Evolutionary conservation across 2,797 vertebrate genomes (phyloP), one percentile per base, ranked within the genome.

Genomic region (Diplodus puntazzo): DNA sequence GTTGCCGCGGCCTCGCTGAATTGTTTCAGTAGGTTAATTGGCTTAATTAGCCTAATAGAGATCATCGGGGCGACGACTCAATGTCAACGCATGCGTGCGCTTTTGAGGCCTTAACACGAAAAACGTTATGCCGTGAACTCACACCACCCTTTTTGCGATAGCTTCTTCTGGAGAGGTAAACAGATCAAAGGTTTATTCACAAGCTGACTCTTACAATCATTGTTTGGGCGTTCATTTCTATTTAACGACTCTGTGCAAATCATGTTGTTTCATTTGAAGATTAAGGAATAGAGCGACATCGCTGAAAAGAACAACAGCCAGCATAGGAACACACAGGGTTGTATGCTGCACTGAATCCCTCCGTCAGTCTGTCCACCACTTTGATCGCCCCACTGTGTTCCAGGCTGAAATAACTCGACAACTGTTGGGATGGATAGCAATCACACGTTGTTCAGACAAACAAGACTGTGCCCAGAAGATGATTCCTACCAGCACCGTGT

Each of bases 11-110:
- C 76, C 79, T 84, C 62, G 70, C 54, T 73, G 78, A 81, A 88
- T 92, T 89, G 87, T 92, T 92, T 89, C 91, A 89, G 69, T 83
- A 87, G 92, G 90, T 92, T 92, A 95, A 95, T 95, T 92, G 89
- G 84, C 82, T 92, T 92, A 87, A 92, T 92, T 88, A 90, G 77
- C 43, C 63, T 83, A 89, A 93, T 88, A 85, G 88, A 92, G 92
- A 92, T 93, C 89, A 89, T 73, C 55, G 84, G 82, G 83, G 79
- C 69, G 18, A 92, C 70, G 78, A 90, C 86, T 91, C 80, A 78
- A 84, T 92, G 88, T 86, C 81, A 81, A 62, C 66, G 61, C 77
- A 82, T 87, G 74, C 80, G 80, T 70, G 60, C 54, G 63, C 80
- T 88, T 85, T 59, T 70, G 69, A 77, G 79, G 48, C 48, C 50